Conservation (phyloP, 2,888 invertebrate genomes). For the Prosapia bicincta region DNA sequence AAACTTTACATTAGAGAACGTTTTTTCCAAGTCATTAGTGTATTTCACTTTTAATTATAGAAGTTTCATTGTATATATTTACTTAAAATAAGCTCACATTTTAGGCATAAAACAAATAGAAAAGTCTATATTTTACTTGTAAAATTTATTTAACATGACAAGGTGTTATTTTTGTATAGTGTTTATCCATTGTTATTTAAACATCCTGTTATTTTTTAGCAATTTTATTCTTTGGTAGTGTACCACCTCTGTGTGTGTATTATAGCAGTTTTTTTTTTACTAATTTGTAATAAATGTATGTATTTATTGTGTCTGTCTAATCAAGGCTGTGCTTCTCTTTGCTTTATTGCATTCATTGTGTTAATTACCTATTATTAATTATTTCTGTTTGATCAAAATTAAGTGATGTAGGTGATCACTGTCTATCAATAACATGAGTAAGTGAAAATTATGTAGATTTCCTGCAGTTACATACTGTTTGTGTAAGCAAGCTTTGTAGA, state of each 20-base stretch:
- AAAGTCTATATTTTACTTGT: no score
- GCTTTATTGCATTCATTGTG: not conserved
- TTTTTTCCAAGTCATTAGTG: no score
- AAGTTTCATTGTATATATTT: no score
- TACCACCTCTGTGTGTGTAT: not conserved
- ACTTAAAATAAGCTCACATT: no score
- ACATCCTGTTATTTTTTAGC: not conserved
- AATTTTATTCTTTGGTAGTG: not conserved
- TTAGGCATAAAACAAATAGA: no score
- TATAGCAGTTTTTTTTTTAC: not conserved
- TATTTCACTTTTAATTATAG: no score
- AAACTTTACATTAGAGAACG: no score
- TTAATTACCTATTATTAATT: not conserved
- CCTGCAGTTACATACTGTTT: no score
- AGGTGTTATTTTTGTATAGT: no score
- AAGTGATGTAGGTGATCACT: not conserved
- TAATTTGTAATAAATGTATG: not conserved
- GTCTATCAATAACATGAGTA: not conserved
- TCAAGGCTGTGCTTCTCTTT: not conserved
- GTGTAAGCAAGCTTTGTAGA: no score
- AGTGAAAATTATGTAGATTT: no score
- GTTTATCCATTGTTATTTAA: not conserved
- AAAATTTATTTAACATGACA: no score
- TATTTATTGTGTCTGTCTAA: not conserved
- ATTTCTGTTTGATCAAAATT: not conserved